Conservation (phyloP, 1,140 invertebrate genomes). For the Papilio glaucus region DNA sequence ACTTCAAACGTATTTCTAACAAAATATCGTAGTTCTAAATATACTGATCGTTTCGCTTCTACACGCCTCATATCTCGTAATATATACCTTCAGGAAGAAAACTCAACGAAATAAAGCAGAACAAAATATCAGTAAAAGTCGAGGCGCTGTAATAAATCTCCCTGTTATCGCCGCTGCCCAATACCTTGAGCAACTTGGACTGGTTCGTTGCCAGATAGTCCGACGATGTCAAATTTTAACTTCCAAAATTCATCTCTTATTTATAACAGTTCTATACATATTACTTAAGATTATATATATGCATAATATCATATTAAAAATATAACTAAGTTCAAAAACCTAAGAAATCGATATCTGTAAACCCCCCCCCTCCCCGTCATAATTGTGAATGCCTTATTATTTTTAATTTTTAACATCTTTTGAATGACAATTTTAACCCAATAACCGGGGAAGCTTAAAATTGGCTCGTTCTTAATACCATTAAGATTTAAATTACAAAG, state of each 20-base stretch:
- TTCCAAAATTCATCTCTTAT: not conserved
- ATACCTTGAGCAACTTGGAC: constrained; percentile 8
- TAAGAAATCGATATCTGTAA: too few species aligned
- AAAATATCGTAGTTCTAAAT: not conserved
- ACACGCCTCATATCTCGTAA: not conserved
- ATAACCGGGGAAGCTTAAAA: not conserved
- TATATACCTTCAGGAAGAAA: not conserved
- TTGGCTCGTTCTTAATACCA: not conserved
- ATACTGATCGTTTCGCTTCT: not conserved
- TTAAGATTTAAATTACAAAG: constrained; percentile 13
- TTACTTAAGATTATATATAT: too few species aligned
- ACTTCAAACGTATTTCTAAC: too few species aligned
- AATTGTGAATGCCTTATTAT: not conserved
- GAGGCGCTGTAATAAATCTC: constrained; percentile 6
- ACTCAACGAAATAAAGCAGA: not conserved
- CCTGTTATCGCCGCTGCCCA: not conserved
- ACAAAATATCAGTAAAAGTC: not conserved
- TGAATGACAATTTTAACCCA: constrained; percentile 4
- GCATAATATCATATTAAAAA: too few species aligned
- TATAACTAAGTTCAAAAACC: too few species aligned
- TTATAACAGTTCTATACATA: not conserved
- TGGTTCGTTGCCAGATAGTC: constrained; percentile 2
- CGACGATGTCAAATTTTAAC: not conserved
- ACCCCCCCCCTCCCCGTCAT: not conserved
- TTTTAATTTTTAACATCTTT: constrained; percentile 10